phyloP scores from a whole-genome alignment of 2,888 invertebrate species.

The Liodrosophila aerea region DNA sequence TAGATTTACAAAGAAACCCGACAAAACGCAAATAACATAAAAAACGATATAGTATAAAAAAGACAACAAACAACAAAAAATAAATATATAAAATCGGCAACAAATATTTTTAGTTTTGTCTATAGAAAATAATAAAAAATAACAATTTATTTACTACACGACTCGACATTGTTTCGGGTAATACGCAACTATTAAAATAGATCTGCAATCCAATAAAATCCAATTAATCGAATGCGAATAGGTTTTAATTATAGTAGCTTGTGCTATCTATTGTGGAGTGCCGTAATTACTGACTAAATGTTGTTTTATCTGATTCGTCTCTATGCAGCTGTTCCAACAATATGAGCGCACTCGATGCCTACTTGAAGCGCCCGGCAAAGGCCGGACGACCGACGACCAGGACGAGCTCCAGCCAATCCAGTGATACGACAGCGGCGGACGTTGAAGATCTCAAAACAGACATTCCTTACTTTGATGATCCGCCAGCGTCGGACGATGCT shows the following conservation, averaged over 20 bases:
- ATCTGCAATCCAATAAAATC: conserved; percentile 15
- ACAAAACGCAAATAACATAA: conserved; percentile 25
- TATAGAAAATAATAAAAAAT: conserved; percentile 26
- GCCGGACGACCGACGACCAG: conserved; percentile 30
- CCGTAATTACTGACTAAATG: background rate
- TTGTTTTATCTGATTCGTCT: background rate
- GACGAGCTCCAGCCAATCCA: conserved; percentile 14
- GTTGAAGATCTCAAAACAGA: conserved; percentile 68
- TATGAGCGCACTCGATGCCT: conserved; percentile 56
- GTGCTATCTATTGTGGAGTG: background rate
- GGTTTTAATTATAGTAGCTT: background rate
- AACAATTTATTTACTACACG: conserved; percentile 43
- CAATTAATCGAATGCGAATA: no score
- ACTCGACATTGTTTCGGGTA: conserved; percentile 1
- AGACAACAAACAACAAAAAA: conserved; percentile 8
- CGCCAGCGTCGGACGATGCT: conserved; percentile 20
- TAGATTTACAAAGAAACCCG: conserved; percentile 42
- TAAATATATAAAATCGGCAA: no score
- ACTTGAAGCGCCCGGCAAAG: conserved; percentile 44
- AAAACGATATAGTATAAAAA: background rate
- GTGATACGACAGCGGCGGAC: conserved; percentile 38
- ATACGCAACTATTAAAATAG: no score
- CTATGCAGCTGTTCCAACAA: conserved; percentile 34
- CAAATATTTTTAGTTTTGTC: conserved; percentile 10
- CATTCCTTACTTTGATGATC: conserved; percentile 72